These are phyloP conservation scores for Alethe diademata DNA, from an alignment of 2,113 vertebrate species.

Conservation along the genomic window DNA sequence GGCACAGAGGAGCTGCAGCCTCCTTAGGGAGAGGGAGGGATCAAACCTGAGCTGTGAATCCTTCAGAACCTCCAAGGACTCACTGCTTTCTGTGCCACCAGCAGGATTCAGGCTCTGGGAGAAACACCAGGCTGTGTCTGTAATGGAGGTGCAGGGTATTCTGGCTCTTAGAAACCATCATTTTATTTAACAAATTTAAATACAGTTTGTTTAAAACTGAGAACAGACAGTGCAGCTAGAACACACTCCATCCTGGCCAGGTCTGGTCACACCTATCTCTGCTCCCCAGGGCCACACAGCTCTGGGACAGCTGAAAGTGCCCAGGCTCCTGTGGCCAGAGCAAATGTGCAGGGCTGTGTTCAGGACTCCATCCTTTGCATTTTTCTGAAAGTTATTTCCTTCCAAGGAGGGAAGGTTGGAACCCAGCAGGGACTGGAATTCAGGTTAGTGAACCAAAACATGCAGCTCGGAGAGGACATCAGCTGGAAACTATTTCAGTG, in stretches of 20 bases:
- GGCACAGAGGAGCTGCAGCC: conserved; percentile 3
- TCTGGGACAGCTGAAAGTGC: not conserved
- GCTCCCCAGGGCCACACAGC: not conserved
- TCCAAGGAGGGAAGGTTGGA: conserved; percentile 26
- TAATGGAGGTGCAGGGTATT: conserved; percentile 23
- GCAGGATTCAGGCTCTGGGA: not conserved
- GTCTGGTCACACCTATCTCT: not conserved
- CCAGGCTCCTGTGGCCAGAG: not conserved
- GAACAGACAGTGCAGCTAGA: conserved; percentile 55
- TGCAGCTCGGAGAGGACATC: conserved; percentile 62
- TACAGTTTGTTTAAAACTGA: conserved; percentile 75
- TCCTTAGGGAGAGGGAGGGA: not conserved
- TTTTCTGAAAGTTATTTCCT: conserved; percentile 2
- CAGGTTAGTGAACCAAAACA: conserved; percentile 57
- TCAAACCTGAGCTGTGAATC: not conserved
- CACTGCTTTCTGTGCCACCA: not conserved
- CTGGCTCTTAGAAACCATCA: conserved; percentile 73
- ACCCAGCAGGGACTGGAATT: conserved; percentile 26
- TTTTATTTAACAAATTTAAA: conserved; percentile 76
- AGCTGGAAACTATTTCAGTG: conserved; percentile 7
- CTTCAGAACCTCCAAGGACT: not conserved
- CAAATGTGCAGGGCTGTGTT: not conserved
- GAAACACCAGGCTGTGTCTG: not conserved
- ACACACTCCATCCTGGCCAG: not conserved
- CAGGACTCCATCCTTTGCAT: not conserved